Base-by-base conservation (phyloP, 2,888 invertebrate genomes). In the Eupelmus urozonus region DNA sequence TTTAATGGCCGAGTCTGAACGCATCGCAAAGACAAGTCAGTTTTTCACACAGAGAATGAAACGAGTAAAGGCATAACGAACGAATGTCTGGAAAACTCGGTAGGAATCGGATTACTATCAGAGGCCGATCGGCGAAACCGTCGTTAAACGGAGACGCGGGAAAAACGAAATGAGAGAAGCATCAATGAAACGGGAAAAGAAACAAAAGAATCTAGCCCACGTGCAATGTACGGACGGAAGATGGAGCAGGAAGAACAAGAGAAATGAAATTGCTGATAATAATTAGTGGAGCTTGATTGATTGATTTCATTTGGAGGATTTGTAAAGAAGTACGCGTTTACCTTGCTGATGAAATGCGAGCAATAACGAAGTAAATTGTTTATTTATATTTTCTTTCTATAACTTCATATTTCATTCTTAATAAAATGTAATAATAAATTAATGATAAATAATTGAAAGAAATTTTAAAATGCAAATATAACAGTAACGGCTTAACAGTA, bases 31-130 rank as follows among this genome's bases (percentile, higher is more conserved):
- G 3, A 9, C 9, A 34, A 5, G 34, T 34, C 9, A 34, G 5
- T 34, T n/a, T 34, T 34, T 9, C 34, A 49, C 2, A 49, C 11
- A 34, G 18, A 29, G 49, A 51, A 45, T n/a, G 45, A 55, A 74
- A 69, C 40, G 59, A 53, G n/a, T 53, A 79, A 20, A 42, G 29
- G 18, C 57, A 78, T 80, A 79, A 81, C 79, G 80, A 76, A 70
- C 70, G 78, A 81, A 81, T 63, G 82, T 81, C 78, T 76, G 81
- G 79, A 82, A 82, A 82, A 80, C 79, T 82, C 78, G 67, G 34
- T 51, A 34, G 81, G 79, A 81, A 82, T 83, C 80, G 78, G 81
- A 83, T 82, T 81, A 82, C 79, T 77, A 80, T 80, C 78, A 76
- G 75, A 42, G 75, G 79, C 75, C 74, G 73, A 81, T 78, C 72